These are phyloP conservation scores for Yoshiicerus persimilis DNA, from an alignment of 1,140 invertebrate species.

Conservation along the genomic window DNA sequence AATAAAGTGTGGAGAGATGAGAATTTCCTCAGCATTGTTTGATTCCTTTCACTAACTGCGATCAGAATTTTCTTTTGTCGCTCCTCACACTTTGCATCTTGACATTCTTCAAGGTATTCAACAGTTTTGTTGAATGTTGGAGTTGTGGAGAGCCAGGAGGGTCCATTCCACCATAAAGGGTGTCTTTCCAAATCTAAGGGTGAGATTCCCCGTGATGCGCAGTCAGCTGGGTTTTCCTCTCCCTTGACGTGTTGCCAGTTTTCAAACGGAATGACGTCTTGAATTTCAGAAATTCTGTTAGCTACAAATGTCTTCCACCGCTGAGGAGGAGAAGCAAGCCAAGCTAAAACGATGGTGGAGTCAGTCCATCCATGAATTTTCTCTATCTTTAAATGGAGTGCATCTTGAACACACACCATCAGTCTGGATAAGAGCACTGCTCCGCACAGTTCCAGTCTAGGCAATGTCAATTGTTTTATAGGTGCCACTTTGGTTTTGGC, in stretches of 20 bases:
- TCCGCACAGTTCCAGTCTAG: slow-evolving; percentile 49
- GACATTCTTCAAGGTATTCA: too few relatives aligned
- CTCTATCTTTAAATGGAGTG: background rate
- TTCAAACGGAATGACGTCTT: slow-evolving; percentile 38
- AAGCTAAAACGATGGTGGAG: slow-evolving; percentile 50
- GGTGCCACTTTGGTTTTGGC: slow-evolving; percentile 49
- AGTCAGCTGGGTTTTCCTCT: slow-evolving; percentile 56
- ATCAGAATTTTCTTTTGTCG: too few relatives aligned
- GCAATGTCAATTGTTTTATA: slow-evolving; percentile 41
- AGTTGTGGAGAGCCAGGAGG: background rate
- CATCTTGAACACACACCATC: background rate
- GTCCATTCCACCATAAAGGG: background rate
- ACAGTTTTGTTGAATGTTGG: background rate
- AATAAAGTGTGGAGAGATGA: background rate
- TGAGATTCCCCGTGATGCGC: slow-evolving; percentile 53
- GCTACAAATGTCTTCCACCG: slow-evolving; percentile 53
- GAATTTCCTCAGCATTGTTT: background rate
- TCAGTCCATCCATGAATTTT: background rate
- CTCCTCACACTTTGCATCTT: too few relatives aligned
- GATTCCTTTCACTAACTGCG: too few relatives aligned
- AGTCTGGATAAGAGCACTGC: slow-evolving; percentile 49
- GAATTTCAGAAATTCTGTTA: slow-evolving; percentile 55
- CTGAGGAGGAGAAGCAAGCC: slow-evolving; percentile 48
- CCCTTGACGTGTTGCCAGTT: slow-evolving; percentile 55
- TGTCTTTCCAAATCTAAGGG: slow-evolving; percentile 43